Evolutionary conservation across 1,140 invertebrate genomes (phyloP).

Genomic region (Diplogasteroides magnus): DNA sequence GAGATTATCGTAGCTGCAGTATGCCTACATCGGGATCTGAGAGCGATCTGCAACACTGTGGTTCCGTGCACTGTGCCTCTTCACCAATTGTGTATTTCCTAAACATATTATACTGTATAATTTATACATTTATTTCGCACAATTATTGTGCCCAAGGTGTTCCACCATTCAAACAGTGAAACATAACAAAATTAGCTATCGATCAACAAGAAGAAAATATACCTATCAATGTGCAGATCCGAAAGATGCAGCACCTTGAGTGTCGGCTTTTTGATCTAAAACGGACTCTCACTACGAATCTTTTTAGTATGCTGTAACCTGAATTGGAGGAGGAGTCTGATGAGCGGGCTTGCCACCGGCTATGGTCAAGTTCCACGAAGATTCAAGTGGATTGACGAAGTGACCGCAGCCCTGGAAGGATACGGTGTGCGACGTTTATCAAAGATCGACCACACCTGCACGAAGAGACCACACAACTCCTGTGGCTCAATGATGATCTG

Average conservation of each 20-base stretch:
- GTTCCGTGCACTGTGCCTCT: not conserved
- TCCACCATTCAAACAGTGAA: too few species aligned
- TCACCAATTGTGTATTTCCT: not conserved
- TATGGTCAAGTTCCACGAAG: conserved; percentile 41
- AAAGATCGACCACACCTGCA: conserved; percentile 7
- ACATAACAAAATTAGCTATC: too few species aligned
- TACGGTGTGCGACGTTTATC: not conserved
- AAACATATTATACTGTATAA: too few species aligned
- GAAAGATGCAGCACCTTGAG: conserved; percentile 20
- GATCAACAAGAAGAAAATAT: too few species aligned
- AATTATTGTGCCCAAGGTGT: too few species aligned
- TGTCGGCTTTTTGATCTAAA: conserved; percentile 40
- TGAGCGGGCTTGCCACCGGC: conserved; percentile 39
- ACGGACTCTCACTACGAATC: conserved; percentile 18
- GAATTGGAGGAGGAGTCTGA: conserved; percentile 16
- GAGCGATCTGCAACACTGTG: not conserved
- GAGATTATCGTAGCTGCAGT: too few species aligned
- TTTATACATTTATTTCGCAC: too few species aligned
- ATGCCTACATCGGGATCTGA: not conserved
- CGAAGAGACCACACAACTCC: conserved; percentile 41
- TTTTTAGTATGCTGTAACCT: not conserved
- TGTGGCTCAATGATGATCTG: conserved; percentile 35
- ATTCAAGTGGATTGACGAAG: conserved; percentile 24
- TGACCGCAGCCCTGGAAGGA: conserved; percentile 31
- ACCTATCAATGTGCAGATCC: not conserved